These are phyloP conservation scores for Caenorhabditis afra DNA, from an alignment of 2,888 invertebrate species.

Conservation along the genomic window DNA sequence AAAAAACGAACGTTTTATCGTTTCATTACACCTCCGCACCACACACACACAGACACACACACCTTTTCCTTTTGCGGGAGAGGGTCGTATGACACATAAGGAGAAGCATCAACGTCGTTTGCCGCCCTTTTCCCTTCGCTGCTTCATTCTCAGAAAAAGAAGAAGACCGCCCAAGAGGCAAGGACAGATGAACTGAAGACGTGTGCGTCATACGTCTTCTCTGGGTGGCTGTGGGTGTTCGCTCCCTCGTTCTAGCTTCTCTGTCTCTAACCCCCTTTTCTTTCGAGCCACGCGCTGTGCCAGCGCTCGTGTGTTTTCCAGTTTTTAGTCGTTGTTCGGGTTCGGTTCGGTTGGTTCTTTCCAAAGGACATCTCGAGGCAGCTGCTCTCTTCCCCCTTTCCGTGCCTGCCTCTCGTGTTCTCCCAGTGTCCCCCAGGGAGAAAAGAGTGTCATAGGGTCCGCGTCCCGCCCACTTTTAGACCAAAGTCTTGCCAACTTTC, in stretches of 20 bases:
- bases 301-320: background rate
- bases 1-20: too few species aligned
- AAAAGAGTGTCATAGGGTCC: background rate
- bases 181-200: conserved; percentile 13
- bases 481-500: background rate
- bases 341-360: too few species aligned
- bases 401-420: background rate
- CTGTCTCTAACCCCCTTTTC: too few species aligned
- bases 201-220: conserved; percentile 6
- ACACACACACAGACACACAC: too few species aligned
- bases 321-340: background rate
- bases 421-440: background rate
- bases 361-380: background rate
- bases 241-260: background rate
- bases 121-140: too few species aligned
- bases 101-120: too few species aligned
- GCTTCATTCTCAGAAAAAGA: too few species aligned
- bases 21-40: too few species aligned
- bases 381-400: background rate
- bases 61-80: too few species aligned
- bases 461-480: too few species aligned
- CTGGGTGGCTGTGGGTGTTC: background rate
- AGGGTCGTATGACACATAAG: too few species aligned
- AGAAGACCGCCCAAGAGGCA: too few species aligned
- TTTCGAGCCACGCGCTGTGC: background rate